Percentiles rank a stretch among this genome's conserved stretches.
Evolutionary conservation across 2,888 invertebrate species (phyloP).

Genomic region (Anagyrus pseudococci): DNA sequence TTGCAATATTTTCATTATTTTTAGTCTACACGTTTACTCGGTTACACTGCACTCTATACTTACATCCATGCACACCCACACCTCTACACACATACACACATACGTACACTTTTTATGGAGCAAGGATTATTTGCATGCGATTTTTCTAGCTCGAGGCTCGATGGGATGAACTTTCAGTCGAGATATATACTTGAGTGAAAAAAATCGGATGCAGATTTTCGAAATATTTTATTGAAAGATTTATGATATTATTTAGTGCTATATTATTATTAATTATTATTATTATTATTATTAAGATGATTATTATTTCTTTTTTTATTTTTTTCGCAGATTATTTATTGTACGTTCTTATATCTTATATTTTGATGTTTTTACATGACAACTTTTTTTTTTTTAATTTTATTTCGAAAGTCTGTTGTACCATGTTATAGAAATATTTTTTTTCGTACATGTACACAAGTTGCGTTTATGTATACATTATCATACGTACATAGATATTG

Average conservation of each 20-base stretch:
- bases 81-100: constrained; percentile 2
- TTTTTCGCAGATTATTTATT: constrained; percentile 33
- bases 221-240: background rate
- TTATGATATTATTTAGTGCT: constrained; percentile 11
- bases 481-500: constrained; percentile 41
- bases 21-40: constrained; percentile 18
- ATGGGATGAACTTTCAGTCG: background rate
- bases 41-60: no score
- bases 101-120: background rate
- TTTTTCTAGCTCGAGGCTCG: background rate
- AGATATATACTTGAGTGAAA: background rate
- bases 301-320: constrained; percentile 33
- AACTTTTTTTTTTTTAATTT: constrained; percentile 15
- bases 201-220: constrained; percentile 9
- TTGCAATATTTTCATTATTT: constrained; percentile 35
- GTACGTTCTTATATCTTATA: constrained; percentile 20
- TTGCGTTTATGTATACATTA: constrained; percentile 38
- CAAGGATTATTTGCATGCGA: constrained; percentile 6
- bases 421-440: constrained; percentile 17
- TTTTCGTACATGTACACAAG: constrained; percentile 11
- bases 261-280: constrained; percentile 29
- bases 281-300: constrained; percentile 14
- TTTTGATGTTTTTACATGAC: constrained; percentile 14
- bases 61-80: no score
- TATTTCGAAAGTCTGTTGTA: constrained; percentile 17